Evolutionary conservation across 2,797 vertebrate species (phyloP), one percentile per base, ranked within the genome.

Genomic region (Macropus fuliginosus): DNA sequence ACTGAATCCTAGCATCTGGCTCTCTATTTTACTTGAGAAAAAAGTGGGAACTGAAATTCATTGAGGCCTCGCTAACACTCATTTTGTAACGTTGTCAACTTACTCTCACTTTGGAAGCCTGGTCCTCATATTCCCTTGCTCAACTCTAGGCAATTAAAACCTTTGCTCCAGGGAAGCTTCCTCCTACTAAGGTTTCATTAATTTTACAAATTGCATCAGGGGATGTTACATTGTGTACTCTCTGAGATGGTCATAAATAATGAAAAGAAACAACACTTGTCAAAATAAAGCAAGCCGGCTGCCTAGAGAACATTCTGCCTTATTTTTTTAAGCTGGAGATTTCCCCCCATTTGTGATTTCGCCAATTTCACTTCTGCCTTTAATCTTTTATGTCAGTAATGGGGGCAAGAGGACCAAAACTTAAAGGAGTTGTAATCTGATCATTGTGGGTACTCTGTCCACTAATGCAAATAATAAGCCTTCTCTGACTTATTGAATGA

Each of bases 181-280:
- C 55, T 94, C 81, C 66, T 94, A 34, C 92, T 96, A 96, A 94
- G 50, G 31, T 94, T 94, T 97, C 57, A 91, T 97, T 96, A 96
- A 96, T 96, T 97, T 97, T 96, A 55, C 96, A 97, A 97, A 95
- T 92, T 96, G 40, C 59, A 96, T n/a, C 92, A 91, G 13, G 40
- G 40, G 66, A 40, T 24, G 91, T 97, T 97, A 81, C 54, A 56
- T 90, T 95, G 54, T 96, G 93, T 96, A 91, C 92, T 93, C 66
- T 96, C 94, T 95, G 90, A 96, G 94, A 62, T 62, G 95, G 16
- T 95, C 62, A 94, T 96, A 94, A 97, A 95, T 97, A 95, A 94
- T 93, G 74, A 90, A 93, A 91, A 91, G 27, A 34, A 92, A 90
- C 93, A 94, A 81, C 52, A 54, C 40, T 93, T 94, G 62, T 95